Evolutionary conservation across 35 echinoderm and acorn worm genomes (phyloP).

Genomic region (Apostichopus japonicus): DNA sequence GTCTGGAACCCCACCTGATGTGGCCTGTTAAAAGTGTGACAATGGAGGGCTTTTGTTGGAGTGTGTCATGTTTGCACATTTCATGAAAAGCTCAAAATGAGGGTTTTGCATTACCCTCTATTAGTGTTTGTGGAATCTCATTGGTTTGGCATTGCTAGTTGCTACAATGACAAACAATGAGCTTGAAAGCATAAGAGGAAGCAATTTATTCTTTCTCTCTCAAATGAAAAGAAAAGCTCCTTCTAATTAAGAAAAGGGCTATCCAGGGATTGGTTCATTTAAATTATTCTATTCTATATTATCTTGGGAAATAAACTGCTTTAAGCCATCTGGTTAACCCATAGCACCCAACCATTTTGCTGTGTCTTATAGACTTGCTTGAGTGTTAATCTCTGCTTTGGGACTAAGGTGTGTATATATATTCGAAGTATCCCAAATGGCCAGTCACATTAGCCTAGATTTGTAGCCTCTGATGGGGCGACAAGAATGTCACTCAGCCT

Average conservation of each 20-base stretch:
- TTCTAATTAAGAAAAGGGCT: too few relatives aligned
- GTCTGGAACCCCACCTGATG: not conserved
- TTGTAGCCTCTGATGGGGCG: not conserved
- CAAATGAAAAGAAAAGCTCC: too few relatives aligned
- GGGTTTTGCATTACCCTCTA: not conserved
- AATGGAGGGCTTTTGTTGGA: not conserved
- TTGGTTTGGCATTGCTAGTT: too few relatives aligned
- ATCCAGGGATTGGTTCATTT: too few relatives aligned
- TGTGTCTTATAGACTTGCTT: not conserved
- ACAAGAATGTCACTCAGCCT: constrained; percentile 18
- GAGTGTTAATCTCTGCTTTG: not conserved
- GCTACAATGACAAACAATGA: too few relatives aligned
- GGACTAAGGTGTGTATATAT: not conserved
- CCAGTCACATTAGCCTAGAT: constrained; percentile 39
- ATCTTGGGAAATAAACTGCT: too few relatives aligned
- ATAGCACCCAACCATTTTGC: not conserved
- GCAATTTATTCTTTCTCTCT: too few relatives aligned
- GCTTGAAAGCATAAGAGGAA: too few relatives aligned
- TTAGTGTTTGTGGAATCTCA: not conserved
- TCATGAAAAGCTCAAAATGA: not conserved
- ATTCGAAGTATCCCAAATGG: not conserved
- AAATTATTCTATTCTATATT: too few relatives aligned
- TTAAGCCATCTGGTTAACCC: too few relatives aligned
- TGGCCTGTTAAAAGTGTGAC: not conserved
- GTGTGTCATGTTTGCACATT: constrained; percentile 9